phyloP scores from a whole-genome alignment of 2,888 invertebrate species.

The Limnephilus auricula region DNA sequence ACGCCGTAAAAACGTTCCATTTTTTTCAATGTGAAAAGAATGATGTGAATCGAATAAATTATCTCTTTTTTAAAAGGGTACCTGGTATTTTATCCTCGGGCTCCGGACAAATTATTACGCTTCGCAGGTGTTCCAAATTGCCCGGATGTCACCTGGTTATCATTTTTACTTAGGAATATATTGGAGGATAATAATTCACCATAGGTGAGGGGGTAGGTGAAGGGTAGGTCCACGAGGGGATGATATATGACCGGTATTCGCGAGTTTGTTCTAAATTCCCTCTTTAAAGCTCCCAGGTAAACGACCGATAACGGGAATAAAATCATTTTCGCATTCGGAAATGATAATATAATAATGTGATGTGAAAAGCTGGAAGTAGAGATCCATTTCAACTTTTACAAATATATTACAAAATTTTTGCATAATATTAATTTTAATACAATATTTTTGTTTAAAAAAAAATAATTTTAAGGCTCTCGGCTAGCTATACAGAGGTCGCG shows the following conservation, averaged over 20 bases:
- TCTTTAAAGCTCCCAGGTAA: neutral
- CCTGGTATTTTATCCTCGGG: neutral
- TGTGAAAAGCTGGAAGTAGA: neutral
- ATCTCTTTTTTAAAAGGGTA: neutral
- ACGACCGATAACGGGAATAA: neutral
- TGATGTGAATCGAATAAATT: neutral
- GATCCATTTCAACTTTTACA: neutral
- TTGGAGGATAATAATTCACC: neutral
- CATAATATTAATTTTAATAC: too few species aligned
- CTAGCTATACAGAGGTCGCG: too few species aligned
- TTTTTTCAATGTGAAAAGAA: neutral
- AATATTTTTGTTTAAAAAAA: too few species aligned
- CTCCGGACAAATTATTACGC: neutral
- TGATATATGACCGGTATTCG: neutral
- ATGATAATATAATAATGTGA: neutral
- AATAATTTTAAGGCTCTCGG: too few species aligned
- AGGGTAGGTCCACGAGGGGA: neutral
- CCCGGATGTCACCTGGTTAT: constrained; percentile 2
- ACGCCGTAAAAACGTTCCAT: neutral
- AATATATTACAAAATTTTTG: neutral
- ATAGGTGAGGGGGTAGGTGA: neutral
- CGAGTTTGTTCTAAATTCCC: neutral
- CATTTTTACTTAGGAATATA: constrained; percentile 2
- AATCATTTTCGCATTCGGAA: neutral
- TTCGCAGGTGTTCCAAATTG: constrained; percentile 2